Evolutionary conservation across 2,797 vertebrate genomes (phyloP).

Genomic region (Leptatherina wallacei): DNA sequence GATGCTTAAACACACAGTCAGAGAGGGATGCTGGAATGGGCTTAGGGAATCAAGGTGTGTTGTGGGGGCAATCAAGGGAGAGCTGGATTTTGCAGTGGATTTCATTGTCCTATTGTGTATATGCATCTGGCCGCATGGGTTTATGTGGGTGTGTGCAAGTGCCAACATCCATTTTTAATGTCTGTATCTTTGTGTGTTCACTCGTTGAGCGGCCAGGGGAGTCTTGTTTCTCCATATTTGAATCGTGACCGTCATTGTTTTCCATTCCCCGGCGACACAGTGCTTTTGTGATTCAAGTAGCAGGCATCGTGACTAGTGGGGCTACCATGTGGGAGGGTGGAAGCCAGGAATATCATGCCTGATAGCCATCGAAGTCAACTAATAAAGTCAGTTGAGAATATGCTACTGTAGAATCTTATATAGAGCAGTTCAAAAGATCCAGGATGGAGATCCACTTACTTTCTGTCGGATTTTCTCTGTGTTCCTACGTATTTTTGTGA

Average conservation of each 20-base stretch:
- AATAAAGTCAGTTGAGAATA: conserved; percentile 63
- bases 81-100: conserved; percentile 51
- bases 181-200: conserved; percentile 43
- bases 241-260: conserved; percentile 81
- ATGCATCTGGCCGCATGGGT: conserved; percentile 43
- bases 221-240: conserved; percentile 56
- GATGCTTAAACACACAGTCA: conserved; percentile 64
- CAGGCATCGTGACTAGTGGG: conserved; percentile 75
- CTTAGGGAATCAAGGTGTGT: conserved; percentile 72
- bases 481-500: conserved; percentile 5
- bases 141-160: conserved; percentile 34
- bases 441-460: not conserved
- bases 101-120: conserved; percentile 67
- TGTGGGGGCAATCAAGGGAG: conserved; percentile 51
- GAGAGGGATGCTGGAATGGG: conserved; percentile 40
- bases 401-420: conserved; percentile 10
- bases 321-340: conserved; percentile 67
- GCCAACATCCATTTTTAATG: conserved; percentile 60
- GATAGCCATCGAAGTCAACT: conserved; percentile 54
- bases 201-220: conserved; percentile 27
- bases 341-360: conserved; percentile 62
- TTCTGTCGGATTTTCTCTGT: not conserved
- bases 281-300: conserved; percentile 81
- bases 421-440: conserved; percentile 18
- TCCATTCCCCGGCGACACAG: conserved; percentile 58